Evolutionary conservation across 2,797 vertebrate species (phyloP).

Genomic region (Otolemur crassicaudatus): DNA sequence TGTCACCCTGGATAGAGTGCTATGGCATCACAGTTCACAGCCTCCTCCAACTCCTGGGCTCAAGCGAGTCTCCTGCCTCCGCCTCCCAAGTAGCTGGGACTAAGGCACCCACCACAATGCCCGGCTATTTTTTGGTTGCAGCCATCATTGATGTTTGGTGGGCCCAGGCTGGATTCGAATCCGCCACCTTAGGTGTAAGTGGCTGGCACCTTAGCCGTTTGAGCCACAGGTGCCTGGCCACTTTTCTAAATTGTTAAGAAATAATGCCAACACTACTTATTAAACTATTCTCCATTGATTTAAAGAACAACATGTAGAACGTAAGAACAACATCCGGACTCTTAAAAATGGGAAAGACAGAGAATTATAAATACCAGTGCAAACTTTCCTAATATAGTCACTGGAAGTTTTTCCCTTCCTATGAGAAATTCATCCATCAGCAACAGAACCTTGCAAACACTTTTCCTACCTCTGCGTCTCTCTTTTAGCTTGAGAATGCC

Average conservation of each 20-base stretch:
- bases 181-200: no score
- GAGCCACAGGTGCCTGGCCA: no score
- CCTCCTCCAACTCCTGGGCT: no score
- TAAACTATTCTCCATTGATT: constrained; percentile 24
- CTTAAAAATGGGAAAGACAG: background rate
- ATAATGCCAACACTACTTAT: background rate
- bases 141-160: no score
- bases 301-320: constrained; percentile 9
- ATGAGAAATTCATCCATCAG: background rate
- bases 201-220: no score
- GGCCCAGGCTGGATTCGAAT: no score
- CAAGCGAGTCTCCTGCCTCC: no score
- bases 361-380: background rate
- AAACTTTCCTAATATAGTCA: background rate
- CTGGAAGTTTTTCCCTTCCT: background rate
- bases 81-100: no score
- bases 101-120: no score
- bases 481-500: background rate
- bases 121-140: no score
- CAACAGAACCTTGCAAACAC: background rate
- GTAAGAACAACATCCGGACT: background rate
- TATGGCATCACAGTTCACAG: no score
- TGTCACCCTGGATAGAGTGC: no score
- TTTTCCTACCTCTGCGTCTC: background rate
- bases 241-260: background rate